Conservation (phyloP, 1,140 invertebrate genomes). For the Oreohelix idahoensis region DNA sequence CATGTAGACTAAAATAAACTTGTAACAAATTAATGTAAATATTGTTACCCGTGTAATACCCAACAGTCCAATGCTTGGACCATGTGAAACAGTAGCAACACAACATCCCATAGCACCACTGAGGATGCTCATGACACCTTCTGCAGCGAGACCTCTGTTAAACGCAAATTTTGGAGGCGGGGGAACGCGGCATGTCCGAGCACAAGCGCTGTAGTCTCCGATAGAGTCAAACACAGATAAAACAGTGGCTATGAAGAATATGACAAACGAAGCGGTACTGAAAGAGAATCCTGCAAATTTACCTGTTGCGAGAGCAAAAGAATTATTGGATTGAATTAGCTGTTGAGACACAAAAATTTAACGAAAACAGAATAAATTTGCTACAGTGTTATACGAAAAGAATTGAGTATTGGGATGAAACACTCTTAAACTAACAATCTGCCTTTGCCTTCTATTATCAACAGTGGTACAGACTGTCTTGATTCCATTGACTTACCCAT, state of each 20-base stretch:
- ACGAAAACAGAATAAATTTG: too few relatives aligned
- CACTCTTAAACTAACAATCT: too few relatives aligned
- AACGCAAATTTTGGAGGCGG: slow-evolving; percentile 59
- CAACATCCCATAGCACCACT: slow-evolving; percentile 85
- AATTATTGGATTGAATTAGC: too few relatives aligned
- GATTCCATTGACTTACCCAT: too few relatives aligned
- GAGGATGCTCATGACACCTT: slow-evolving; percentile 86
- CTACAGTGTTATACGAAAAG: too few relatives aligned
- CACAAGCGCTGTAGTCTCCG: slow-evolving; percentile 66
- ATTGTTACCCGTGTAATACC: slow-evolving; percentile 78
- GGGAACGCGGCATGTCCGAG: slow-evolving; percentile 50
- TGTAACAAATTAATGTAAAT: too few relatives aligned
- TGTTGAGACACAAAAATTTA: too few relatives aligned
- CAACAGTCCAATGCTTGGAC: slow-evolving; percentile 89
- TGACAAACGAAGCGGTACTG: slow-evolving; percentile 52
- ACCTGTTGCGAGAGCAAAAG: too few relatives aligned
- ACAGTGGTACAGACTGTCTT: too few relatives aligned
- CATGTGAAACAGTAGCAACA: slow-evolving; percentile 88
- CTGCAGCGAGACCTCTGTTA: slow-evolving; percentile 79
- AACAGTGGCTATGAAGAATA: slow-evolving; percentile 58
- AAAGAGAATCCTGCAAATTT: slow-evolving; percentile 38
- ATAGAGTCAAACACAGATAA: slow-evolving; percentile 67
- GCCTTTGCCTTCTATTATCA: too few relatives aligned
- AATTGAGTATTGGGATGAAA: too few relatives aligned
- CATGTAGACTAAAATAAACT: neutral